Base-by-base conservation (phyloP, 2,797 vertebrate genomes). In the Thalassophryne amazonica region DNA sequence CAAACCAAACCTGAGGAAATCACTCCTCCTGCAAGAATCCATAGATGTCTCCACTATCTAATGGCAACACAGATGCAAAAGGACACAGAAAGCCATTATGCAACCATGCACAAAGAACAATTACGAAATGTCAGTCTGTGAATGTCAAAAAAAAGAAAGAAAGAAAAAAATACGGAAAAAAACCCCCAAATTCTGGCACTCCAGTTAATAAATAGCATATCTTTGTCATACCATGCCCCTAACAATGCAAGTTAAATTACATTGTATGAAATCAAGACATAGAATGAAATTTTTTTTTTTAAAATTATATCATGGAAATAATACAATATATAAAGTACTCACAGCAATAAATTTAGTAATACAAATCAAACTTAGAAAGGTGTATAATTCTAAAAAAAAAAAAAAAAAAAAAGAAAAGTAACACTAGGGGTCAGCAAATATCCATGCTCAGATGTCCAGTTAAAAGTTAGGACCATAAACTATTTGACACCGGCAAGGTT, bases 361-460 rank as follows among this genome's bases (percentile, higher is more conserved):
- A 73, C 62, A 86, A 87, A 80, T 67, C 39, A 73, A 84, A 76
- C 50, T 73, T 76, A 73, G 75, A 80, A 73, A 77, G 73, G 80
- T 89, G 89, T 91, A 89, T 86, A 85, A 70, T 86, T 88, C 77
- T 78, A 57, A n/a, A n/a, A n/a, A n/a, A n/a, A n/a, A n/a, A n/a
- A n/a, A n/a, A n/a, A n/a, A n/a, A n/a, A n/a, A n/a, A n/a, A n/a
- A n/a, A n/a, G 31, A 79, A 73, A 80, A 74, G 47, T 82, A 85
- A 83, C 89, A 87, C 81, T 83, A 89, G 83, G 82, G 84, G 89
- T 82, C 90, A 88, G 85, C 83, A 90, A 87, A 90, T 80, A 81
- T 75, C 82, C 86, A 89, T 86, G 85, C 84, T 90, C 80, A 81
- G 72, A 81, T 78, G 78, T 86, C 72, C 80, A 76, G 72, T 82